Evolutionary conservation across 2,797 vertebrate species (phyloP), one percentile per base, ranked within the genome.

Genomic region (Cossypha caffra): DNA sequence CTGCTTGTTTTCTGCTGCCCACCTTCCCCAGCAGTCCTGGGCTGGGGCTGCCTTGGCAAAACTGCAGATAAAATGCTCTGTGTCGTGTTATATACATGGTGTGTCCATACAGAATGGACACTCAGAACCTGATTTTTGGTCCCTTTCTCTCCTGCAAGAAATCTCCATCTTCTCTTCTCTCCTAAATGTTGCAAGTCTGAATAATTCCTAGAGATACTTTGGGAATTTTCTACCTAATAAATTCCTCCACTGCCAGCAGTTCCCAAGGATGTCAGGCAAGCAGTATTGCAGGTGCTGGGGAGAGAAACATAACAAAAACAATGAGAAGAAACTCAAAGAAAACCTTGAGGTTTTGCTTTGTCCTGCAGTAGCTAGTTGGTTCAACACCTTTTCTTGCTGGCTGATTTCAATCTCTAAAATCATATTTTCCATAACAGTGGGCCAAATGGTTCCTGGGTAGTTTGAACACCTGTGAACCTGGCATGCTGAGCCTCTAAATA

Each of bases 381-480:
- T 78, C 86, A 93, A 63, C 57, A 87, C 45, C 86, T 87, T 67
- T 79, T 59, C 66, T 89, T 67, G 26, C 59, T 4, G 9, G 28
- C 45, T 91, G 77, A 67, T 58, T 89, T 91, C 35, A 76, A 74
- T 86, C 86, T 93, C 72, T 77, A 86, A 91, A 92, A 59, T 92
- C 24, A 20, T 55, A 43, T 84, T 97, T 97, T 96, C 91, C 85
- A 2, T 75, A 19, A 57, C 48, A 85, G 43, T 17, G 61, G 81
- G 61, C 85, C 93, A 86, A 89, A 62, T 77, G 24, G 15, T 93
- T 95, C 84, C 83, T 82, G 88, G 55, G 88, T 54, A 92, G 78
- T 92, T 90, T 88, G 88, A 95, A 93, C 94, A 95, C 95, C 96
- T 95, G 95, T 81, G 71, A 93, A 33, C 33, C 64, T 69, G 89